Base-by-base conservation (phyloP, 2,888 invertebrate genomes). In the Rotaria macrura region DNA sequence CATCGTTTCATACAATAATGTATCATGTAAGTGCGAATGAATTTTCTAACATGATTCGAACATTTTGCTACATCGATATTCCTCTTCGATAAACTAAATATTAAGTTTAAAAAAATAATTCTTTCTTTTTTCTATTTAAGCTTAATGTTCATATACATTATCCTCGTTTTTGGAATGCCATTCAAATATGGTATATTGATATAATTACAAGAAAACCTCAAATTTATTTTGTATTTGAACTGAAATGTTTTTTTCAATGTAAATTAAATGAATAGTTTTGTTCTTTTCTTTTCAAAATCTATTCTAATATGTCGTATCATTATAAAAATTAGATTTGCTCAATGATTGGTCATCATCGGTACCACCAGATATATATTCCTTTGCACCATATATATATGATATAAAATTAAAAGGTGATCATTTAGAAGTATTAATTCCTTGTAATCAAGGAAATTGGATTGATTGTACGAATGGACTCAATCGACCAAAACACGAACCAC, bases 381-480 rank as follows among this genome's bases (percentile, higher is more conserved):
- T 98, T 92, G 94, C 98, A 85, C 99, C 99, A 2, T 99, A 97
- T 91, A 96, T 96, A 0, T 97, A 96, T 94, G 94, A 95, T 90
- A 95, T 99, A 89, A 95, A 94, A 87, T 92, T 98, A 87, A 92
- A 95, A 17, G 92, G 97, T 40, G 96, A 97, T 90, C 96, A 97
- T 91, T 97, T 97, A 91, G 97, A 99, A 91, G 93, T 99, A 29
- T 93, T 97, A 2, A 92, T 95, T n/a, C 85, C 92, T 96, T 29
- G 94, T 96, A 99, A 98, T 91, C 96, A 98, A 90, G 95, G 95
- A 91, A 99, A 99, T 91, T 99, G 98, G 99, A 95, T 99, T 88
- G 98, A 99, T 84, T 85, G 49, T 49, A 14, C 85, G 2, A 9
- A 54, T n/a, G 54, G 23, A 23, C 20, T 9, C 23, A 23, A 23